These are phyloP conservation scores for Peromyscus eremicus DNA, from an alignment of 2,797 vertebrate genomes.

Conservation along the genomic window DNA sequence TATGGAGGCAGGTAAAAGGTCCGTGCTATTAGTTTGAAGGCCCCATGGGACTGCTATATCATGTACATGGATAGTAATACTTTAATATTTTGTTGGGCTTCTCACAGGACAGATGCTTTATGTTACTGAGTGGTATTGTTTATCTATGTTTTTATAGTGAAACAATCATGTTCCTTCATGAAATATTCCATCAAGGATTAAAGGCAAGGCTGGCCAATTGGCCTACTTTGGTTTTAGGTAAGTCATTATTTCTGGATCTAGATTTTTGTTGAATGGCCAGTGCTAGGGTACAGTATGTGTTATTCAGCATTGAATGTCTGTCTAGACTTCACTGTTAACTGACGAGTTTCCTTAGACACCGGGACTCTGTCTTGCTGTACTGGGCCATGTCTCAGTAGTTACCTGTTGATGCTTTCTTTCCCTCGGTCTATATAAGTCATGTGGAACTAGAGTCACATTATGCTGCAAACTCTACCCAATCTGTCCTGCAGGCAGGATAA, in stretches of 20 bases:
- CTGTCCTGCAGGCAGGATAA: background rate
- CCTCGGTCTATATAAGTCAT: background rate
- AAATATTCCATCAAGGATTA: slow-evolving; percentile 99
- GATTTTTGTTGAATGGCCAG: background rate
- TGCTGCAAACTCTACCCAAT: background rate
- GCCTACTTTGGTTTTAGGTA: slow-evolving; percentile 99
- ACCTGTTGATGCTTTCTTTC: background rate
- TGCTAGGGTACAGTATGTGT: background rate
- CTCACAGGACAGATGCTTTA: background rate
- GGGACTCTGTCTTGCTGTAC: background rate
- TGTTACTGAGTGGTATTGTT: background rate
- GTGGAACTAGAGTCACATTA: background rate
- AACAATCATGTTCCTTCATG: slow-evolving; percentile 99
- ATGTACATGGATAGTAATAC: background rate
- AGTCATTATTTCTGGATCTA: slow-evolving; percentile 81
- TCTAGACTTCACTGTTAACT: background rate
- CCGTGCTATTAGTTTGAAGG: background rate
- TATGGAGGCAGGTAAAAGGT: background rate
- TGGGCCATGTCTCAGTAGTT: background rate
- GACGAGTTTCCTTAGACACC: background rate
- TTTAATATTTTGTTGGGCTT: background rate
- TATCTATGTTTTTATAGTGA: slow-evolving; percentile 90
- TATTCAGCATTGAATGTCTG: background rate
- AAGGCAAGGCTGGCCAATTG: slow-evolving; percentile 99
- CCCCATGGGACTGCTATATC: background rate